A percentile compares a stretch with the other conserved stretches of the same genome.
Conservation (phyloP, 2,113 vertebrate genomes). For the Tautogolabrus adspersus region DNA sequence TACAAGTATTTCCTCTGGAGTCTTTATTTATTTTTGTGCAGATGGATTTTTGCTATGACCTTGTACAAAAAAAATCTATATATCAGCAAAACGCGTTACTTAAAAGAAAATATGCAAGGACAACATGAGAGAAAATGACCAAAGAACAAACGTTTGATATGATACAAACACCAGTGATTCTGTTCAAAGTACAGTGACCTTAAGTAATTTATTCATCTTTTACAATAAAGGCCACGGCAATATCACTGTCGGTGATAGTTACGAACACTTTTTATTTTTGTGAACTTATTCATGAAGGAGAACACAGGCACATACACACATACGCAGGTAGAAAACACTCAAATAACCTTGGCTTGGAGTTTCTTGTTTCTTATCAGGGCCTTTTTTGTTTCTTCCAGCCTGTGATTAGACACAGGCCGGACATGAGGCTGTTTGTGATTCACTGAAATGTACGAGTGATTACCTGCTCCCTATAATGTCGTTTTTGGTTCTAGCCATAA, state of each 20-base stretch:
- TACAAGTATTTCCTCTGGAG: constrained; percentile 76
- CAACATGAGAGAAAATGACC: constrained; percentile 80
- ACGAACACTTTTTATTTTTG: constrained; percentile 47
- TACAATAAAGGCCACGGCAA: constrained; percentile 68
- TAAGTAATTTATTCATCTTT: constrained; percentile 64
- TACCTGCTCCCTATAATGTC: constrained; percentile 50
- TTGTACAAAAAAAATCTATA: constrained; percentile 45
- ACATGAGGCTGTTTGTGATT: constrained; percentile 45
- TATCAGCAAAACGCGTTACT: constrained; percentile 49
- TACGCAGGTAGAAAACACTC: constrained; percentile 38
- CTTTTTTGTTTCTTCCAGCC: constrained; percentile 55
- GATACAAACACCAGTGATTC: constrained; percentile 67
- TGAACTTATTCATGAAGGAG: constrained; percentile 58
- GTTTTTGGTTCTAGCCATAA: constrained; percentile 68
- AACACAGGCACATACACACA: constrained; percentile 28
- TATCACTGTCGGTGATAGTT: constrained; percentile 62
- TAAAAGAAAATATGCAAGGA: constrained; percentile 82
- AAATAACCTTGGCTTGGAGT: constrained; percentile 60
- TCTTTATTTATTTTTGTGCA: constrained; percentile 81
- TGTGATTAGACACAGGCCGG: constrained; percentile 46
- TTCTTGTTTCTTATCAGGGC: constrained; percentile 70
- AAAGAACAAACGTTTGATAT: constrained; percentile 86
- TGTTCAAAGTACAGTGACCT: constrained; percentile 55
- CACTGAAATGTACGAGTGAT: constrained; percentile 51
- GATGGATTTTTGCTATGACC: constrained; percentile 49